Evolutionary conservation across 1,140 invertebrate species (phyloP).

Genomic region (Drosophila serrata): DNA sequence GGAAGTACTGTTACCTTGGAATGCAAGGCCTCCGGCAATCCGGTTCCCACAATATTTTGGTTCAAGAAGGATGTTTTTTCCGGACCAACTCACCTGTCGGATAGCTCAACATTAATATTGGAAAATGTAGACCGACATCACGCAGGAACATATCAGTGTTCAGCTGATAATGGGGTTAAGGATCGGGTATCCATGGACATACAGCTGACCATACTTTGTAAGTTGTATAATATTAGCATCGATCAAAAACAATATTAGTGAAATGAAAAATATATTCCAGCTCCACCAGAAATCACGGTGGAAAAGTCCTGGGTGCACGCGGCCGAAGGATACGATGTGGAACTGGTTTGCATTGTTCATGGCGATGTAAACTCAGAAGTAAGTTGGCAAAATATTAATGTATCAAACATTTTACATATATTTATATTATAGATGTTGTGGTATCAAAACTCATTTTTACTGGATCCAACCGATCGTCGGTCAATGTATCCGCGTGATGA

Average conservation of each 20-base stretch:
- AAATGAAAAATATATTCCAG: constrained; percentile 57
- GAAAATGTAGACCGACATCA: constrained; percentile 88
- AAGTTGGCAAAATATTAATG: constrained; percentile 38
- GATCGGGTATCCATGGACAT: constrained; percentile 88
- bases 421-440: constrained; percentile 86
- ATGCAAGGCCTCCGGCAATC: constrained; percentile 87
- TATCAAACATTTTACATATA: neutral
- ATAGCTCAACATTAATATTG: constrained; percentile 87
- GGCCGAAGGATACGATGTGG: constrained; percentile 86
- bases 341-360: constrained; percentile 86
- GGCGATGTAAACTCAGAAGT: constrained; percentile 86
- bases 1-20: constrained; percentile 87
- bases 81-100: constrained; percentile 83
- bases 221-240: constrained; percentile 45
- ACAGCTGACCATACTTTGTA: constrained; percentile 87
- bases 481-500: constrained; percentile 87
- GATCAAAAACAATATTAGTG: neutral
- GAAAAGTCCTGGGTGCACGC: constrained; percentile 86
- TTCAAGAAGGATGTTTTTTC: constrained; percentile 84
- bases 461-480: constrained; percentile 87
- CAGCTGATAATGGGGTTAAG: constrained; percentile 89
- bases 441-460: constrained; percentile 87
- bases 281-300: constrained; percentile 86
- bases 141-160: constrained; percentile 88
- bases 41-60: constrained; percentile 85